Evolutionary conservation across 92 coral and sea anemone species (phyloP).

Genomic region (Chrysogorgia sp.): DNA sequence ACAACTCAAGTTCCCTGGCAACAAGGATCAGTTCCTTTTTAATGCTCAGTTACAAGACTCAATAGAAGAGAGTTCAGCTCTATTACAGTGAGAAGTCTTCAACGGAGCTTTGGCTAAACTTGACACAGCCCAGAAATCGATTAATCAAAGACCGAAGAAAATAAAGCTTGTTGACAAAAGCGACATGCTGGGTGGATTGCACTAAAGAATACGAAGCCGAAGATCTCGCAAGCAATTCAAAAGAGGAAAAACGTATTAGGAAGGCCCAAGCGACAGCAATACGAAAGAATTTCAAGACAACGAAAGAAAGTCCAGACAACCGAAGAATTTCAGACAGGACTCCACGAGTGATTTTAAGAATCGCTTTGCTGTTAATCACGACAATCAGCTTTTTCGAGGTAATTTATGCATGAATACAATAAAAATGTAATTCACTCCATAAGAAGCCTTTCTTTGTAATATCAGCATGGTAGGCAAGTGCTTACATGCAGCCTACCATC

Average conservation of each 20-base stretch:
- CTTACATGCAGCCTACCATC: too few relatives aligned
- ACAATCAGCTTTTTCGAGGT: slow-evolving; percentile 3
- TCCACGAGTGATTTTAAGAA: not conserved
- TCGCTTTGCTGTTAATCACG: not conserved
- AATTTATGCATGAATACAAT: too few relatives aligned
- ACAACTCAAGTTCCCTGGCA: too few relatives aligned
- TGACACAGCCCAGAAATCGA: slow-evolving; percentile 9
- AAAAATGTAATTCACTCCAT: too few relatives aligned
- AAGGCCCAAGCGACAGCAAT: too few relatives aligned
- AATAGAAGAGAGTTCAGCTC: slow-evolving; percentile 15
- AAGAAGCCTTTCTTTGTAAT: too few relatives aligned
- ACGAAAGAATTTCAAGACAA: slow-evolving; percentile 45
- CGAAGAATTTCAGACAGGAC: not conserved
- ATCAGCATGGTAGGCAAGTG: too few relatives aligned
- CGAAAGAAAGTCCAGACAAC: not conserved
- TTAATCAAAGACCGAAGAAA: slow-evolving; percentile 23
- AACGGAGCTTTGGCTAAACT: slow-evolving; percentile 31
- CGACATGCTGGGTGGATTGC: slow-evolving; percentile 59
- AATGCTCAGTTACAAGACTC: too few relatives aligned
- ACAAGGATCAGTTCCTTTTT: too few relatives aligned
- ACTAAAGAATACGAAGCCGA: too few relatives aligned
- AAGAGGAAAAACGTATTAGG: too few relatives aligned
- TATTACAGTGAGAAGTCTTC: slow-evolving; percentile 4
- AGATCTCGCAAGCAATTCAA: too few relatives aligned
- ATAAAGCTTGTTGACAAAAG: slow-evolving; percentile 55